Conservation (phyloP, 2,797 vertebrate species). For the Coregonus ussuriensis region DNA sequence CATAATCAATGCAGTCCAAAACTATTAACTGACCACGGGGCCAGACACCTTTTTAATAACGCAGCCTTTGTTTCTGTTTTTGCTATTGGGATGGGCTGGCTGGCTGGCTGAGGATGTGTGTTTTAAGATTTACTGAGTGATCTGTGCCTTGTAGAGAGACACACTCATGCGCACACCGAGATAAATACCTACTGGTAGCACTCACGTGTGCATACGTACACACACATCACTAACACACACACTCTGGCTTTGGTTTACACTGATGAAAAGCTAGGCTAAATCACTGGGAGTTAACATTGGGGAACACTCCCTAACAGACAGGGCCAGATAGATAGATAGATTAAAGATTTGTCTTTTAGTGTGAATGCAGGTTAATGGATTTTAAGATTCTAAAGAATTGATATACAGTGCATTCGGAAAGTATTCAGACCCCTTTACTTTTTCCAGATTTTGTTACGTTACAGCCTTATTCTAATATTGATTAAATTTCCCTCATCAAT, state of each 20-base stretch:
- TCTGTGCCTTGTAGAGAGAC: constrained; percentile 43
- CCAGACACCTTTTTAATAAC: constrained; percentile 70
- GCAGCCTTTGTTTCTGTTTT: constrained; percentile 53
- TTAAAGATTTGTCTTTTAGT: neutral
- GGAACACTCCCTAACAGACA: too few relatives aligned
- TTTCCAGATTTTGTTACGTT: too few relatives aligned
- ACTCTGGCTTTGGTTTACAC: neutral
- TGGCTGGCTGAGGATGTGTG: neutral
- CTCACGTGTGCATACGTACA: neutral
- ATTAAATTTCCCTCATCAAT: too few relatives aligned
- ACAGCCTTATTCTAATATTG: too few relatives aligned
- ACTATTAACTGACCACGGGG: constrained; percentile 79
- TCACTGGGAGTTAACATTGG: neutral
- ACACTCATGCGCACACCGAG: neutral
- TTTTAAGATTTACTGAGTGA: neutral
- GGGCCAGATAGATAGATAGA: too few relatives aligned
- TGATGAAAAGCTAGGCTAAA: neutral
- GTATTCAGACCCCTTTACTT: too few relatives aligned
- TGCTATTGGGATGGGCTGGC: constrained; percentile 37
- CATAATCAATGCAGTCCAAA: constrained; percentile 86
- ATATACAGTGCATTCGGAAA: too few relatives aligned
- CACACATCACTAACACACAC: neutral
- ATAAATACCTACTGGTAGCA: too few relatives aligned
- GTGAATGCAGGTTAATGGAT: neutral
- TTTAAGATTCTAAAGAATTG: neutral